Conservation (phyloP, 2,797 vertebrate genomes). For the Lepilemur ruficaudatus region DNA sequence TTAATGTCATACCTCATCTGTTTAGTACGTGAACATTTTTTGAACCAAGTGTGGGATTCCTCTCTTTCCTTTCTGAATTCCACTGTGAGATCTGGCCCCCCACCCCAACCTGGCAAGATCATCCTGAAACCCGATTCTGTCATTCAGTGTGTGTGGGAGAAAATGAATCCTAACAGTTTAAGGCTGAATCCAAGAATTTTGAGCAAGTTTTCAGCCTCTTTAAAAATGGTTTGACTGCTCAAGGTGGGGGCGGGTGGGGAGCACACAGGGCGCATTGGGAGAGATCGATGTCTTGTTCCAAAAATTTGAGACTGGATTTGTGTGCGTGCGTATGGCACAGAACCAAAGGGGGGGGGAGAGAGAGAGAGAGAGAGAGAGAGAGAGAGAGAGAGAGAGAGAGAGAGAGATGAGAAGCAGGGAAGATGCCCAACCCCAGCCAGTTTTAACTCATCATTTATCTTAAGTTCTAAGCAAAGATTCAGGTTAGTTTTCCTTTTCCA, state of each 20-base stretch:
- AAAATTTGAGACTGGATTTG: neutral
- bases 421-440: neutral
- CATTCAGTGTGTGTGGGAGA: constrained; percentile 46
- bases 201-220: constrained; percentile 22
- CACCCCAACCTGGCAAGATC: neutral
- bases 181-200: constrained; percentile 32
- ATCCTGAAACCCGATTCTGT: constrained; percentile 55
- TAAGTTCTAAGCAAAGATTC: neutral
- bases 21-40: neutral
- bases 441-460: neutral
- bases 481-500: constrained; percentile 1
- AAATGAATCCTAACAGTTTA: constrained; percentile 44
- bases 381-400: neutral
- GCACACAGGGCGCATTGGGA: neutral
- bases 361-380: no score
- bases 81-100: neutral
- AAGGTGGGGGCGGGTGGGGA: neutral
- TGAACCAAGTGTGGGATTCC: neutral
- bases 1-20: neutral
- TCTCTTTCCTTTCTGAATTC: constrained; percentile 11
- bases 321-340: neutral
- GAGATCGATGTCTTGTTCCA: constrained; percentile 8
- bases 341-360: neutral
- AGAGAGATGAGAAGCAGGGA: neutral
- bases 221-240: constrained; percentile 31